Percentiles rank a stretch among this genome's conserved stretches.
Conservation (phyloP, 2,888 invertebrate genomes). For the Chrysodeixis includens region DNA sequence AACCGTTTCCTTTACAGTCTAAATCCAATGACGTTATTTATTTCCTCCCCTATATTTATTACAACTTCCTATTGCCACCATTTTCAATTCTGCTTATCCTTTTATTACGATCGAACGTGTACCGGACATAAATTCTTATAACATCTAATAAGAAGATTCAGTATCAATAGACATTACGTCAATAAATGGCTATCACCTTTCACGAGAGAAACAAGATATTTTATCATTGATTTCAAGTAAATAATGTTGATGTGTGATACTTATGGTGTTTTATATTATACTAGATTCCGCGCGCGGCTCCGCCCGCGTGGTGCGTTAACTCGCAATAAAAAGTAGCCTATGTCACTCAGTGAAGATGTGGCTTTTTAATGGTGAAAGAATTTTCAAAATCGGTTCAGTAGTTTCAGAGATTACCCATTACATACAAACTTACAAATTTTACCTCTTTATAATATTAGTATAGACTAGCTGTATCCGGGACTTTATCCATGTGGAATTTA, state of each 20-base stretch:
- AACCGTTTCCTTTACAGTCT: not conserved
- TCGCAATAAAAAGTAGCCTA: no score
- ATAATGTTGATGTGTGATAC: not conserved
- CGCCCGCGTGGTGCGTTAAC: no score
- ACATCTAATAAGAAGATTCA: slow-evolving; percentile 32
- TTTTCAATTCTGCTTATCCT: slow-evolving; percentile 18
- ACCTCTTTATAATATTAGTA: no score
- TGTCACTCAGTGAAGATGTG: no score
- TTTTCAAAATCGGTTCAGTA: no score
- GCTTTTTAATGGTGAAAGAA: no score
- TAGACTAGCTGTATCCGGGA: no score
- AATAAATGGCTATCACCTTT: slow-evolving; percentile 16
- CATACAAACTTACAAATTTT: no score
- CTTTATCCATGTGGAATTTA: no score
- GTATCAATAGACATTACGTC: slow-evolving; percentile 20
- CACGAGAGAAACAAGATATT: slow-evolving; percentile 27
- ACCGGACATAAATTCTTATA: slow-evolving; percentile 9
- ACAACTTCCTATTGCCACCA: not conserved
- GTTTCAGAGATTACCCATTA: no score
- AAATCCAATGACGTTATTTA: not conserved
- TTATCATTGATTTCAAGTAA: slow-evolving; percentile 20
- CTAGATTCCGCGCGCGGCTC: no score
- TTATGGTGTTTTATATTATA: no score
- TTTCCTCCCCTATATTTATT: not conserved
- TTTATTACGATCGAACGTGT: slow-evolving; percentile 2